Base-by-base conservation (phyloP, 2,888 invertebrate species). In the Netelia virgata region DNA sequence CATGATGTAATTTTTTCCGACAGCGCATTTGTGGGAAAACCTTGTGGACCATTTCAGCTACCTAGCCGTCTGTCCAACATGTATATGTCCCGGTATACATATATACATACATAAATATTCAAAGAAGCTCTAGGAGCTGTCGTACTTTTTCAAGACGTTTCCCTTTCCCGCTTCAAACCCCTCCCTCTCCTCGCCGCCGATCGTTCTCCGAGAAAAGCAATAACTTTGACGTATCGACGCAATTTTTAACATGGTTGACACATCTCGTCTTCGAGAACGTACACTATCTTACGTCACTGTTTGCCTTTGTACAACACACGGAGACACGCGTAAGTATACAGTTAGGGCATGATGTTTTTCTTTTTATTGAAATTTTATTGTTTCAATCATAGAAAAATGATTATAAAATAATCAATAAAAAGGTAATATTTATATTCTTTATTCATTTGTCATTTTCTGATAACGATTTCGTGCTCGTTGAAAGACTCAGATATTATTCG, bases 151-250 rank as follows among this genome's bases (percentile, higher is more conserved):
- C 81, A 69, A 77, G 81, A 69, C 53, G 43, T 36, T 66, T 41
- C 43, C n/a, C 79, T 63, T 59, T 53, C 55, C 6, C 20, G 61
- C 53, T 61, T 20, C 20, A 20, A 14, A n/a, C n/a, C n/a, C n/a
- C 47, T 55, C 47, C 36, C 43, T 59, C 41, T 10, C 43, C 18
- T 36, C 53, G 63, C 75, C n/a, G n/a, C 70, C 50, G 64, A 68
- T 57, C 28, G n/a, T 73, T 78, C 57, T 14, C 28, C 41, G 50
- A 75, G 84, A 81, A 79, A 86, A 81, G 77, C 82, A 84, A 87
- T 87, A 81, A 69, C 83, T 84, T 86, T 87, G 87, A 87, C 80
- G 83, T 83, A 87, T 86, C 81, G 86, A 68, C 72, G 81, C 81
- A 75, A 84, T 80, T 86, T 86, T 86, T 83, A 82, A 78, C 80